phyloP scores from a whole-genome alignment of 2,113 vertebrate genomes.

The Hydrolagus affinis region DNA sequence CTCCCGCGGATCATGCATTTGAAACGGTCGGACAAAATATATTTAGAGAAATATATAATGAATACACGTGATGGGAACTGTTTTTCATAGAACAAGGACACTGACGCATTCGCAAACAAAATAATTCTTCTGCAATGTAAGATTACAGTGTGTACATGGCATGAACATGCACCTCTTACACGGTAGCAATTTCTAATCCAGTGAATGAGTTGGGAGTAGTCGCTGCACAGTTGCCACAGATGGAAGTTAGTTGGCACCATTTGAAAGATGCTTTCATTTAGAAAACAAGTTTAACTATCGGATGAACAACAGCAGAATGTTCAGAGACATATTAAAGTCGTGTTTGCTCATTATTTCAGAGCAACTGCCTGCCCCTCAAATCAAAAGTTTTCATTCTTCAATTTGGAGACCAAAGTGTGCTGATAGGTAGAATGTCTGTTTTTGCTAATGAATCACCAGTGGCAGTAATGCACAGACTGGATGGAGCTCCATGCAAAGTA shows the following conservation, averaged over 20 bases:
- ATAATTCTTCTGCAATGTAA: background rate
- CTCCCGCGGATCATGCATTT: background rate
- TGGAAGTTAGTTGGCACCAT: background rate
- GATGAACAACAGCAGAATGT: background rate
- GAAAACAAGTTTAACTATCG: background rate
- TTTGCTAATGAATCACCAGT: background rate
- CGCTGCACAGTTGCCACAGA: background rate
- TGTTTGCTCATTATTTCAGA: too few species aligned
- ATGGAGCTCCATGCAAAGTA: background rate
- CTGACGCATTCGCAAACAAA: background rate
- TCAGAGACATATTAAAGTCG: background rate
- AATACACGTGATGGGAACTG: background rate
- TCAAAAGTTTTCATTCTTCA: slow-evolving; percentile 7
- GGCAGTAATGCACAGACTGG: background rate
- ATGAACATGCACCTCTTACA: background rate
- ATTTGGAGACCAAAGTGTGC: background rate
- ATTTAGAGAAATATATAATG: background rate
- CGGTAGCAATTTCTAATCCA: background rate
- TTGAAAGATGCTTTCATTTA: background rate
- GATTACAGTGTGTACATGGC: background rate
- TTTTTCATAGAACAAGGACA: background rate
- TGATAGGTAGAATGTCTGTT: background rate
- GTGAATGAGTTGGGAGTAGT: background rate
- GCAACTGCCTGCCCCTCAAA: background rate
- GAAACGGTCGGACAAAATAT: background rate